Conservation (phyloP, 1,140 invertebrate genomes). For the Drosophila burlai region DNA sequence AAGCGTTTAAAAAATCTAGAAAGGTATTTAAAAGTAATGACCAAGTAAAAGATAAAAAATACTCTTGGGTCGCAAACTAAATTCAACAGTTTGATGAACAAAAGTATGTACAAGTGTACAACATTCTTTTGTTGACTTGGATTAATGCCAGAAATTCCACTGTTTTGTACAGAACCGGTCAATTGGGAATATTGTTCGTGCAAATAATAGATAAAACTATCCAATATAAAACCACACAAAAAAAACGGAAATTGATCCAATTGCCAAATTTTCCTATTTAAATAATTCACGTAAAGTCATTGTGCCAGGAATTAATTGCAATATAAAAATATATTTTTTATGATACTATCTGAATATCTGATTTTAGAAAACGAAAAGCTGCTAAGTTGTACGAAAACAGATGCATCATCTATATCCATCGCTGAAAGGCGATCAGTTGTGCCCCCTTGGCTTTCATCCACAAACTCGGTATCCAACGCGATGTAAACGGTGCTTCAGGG, state of each 20-base stretch:
- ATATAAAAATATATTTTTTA: neutral
- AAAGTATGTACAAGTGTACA: conserved; percentile 30
- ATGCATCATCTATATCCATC: conserved; percentile 94
- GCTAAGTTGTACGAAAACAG: conserved; percentile 71
- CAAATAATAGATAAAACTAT: conserved; percentile 3
- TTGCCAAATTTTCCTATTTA: neutral
- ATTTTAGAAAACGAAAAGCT: conserved; percentile 71
- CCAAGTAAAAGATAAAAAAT: conserved; percentile 24
- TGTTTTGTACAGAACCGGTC: conserved; percentile 41
- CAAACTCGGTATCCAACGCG: conserved; percentile 96
- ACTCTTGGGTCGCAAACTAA: conserved; percentile 16
- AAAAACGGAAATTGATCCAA: neutral
- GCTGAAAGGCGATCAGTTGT: conserved; percentile 93
- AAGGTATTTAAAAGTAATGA: neutral
- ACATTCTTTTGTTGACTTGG: conserved; percentile 72
- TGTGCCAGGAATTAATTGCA: neutral
- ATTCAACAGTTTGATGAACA: conserved; percentile 49
- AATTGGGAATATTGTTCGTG: conserved; percentile 42
- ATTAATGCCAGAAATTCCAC: conserved; percentile 70
- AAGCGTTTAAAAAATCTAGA: conserved; percentile 6
- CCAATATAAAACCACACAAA: conserved; percentile 1
- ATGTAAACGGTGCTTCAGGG: conserved; percentile 96
- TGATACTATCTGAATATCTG: neutral
- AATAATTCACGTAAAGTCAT: neutral
- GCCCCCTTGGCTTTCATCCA: conserved; percentile 96